Evolutionary conservation across 2,888 invertebrate species (phyloP).

Genomic region (Trachelus tabidus): DNA sequence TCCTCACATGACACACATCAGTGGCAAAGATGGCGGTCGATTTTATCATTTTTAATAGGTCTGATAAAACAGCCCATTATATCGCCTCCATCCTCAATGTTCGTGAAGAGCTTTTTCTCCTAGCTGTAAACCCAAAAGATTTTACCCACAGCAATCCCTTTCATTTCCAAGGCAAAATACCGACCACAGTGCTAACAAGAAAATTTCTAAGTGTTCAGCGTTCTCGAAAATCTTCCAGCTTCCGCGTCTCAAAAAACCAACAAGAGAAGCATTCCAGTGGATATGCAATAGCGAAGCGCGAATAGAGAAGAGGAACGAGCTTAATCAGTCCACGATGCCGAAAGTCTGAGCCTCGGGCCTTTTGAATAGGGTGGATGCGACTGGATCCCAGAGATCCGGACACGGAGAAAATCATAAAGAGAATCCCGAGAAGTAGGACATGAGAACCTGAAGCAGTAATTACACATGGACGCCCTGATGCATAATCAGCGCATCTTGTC

Average conservation of each 20-base stretch:
- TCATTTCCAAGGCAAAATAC: background rate
- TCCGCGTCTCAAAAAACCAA: background rate
- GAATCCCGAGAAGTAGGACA: background rate
- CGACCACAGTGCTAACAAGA: background rate
- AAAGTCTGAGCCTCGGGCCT: background rate
- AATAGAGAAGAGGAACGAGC: background rate
- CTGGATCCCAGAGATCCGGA: background rate
- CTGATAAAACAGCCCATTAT: background rate
- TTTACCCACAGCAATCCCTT: background rate
- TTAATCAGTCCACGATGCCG: constrained; percentile 14
- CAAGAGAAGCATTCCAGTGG: background rate
- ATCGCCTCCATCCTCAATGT: background rate
- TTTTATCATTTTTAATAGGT: background rate
- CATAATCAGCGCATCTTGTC: background rate
- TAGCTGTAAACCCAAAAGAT: background rate
- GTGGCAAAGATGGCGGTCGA: background rate
- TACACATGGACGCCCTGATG: background rate
- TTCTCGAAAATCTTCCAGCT: background rate
- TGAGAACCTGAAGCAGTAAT: background rate
- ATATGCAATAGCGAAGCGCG: background rate
- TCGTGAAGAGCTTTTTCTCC: background rate
- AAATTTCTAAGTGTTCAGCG: background rate
- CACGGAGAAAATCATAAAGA: background rate
- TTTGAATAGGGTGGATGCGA: background rate
- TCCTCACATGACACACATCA: constrained; percentile 1